Conservation (phyloP, 2,888 invertebrate species). For the Eilema caniola region DNA sequence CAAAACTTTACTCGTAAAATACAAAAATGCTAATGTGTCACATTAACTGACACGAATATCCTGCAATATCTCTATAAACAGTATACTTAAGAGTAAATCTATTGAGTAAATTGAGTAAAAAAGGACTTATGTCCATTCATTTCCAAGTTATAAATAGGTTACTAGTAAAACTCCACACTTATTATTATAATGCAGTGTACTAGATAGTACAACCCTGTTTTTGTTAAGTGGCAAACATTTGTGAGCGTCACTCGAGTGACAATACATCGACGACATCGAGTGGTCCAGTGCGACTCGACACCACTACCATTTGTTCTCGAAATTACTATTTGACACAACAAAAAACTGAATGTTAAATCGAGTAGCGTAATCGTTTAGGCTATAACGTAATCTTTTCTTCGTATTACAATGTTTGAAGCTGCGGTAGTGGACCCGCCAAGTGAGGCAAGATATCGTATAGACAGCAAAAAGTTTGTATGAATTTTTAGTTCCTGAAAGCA, state of each 20-base stretch:
- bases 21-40: background rate
- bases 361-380: conserved; percentile 29
- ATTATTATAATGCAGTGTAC: conserved; percentile 40
- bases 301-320: conserved; percentile 59
- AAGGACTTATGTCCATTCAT: background rate
- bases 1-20: background rate
- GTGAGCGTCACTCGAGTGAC: conserved; percentile 76
- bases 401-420: conserved; percentile 3
- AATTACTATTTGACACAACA: conserved; percentile 22
- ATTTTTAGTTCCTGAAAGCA: too few species aligned
- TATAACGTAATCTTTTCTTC: conserved; percentile 26
- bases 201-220: conserved; percentile 52
- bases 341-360: conserved; percentile 27
- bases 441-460: background rate
- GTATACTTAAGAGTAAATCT: background rate
- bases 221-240: conserved; percentile 77
- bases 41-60: background rate
- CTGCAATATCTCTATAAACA: background rate
- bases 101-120: too few species aligned
- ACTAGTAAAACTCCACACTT: conserved; percentile 7
- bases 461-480: background rate
- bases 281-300: conserved; percentile 57
- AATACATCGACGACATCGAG: conserved; percentile 72
- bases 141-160: background rate
- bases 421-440: background rate